A percentile compares a stretch with the other conserved stretches of the same genome.
These are phyloP conservation scores for Drosophila setifemur DNA, from an alignment of 1,140 invertebrate genomes.

Conservation along the genomic window DNA sequence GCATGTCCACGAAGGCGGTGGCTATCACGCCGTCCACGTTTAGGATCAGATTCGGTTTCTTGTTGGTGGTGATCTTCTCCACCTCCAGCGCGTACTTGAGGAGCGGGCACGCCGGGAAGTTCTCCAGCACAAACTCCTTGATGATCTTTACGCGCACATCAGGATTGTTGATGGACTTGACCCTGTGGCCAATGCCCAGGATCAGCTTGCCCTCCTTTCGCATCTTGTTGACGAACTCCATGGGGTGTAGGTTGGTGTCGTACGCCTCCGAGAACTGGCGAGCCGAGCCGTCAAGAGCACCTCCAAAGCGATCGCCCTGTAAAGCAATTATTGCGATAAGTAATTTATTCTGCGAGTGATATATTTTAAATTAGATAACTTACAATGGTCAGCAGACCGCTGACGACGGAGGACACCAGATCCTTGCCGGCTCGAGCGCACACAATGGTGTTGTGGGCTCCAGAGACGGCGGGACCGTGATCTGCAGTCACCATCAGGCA, in stretches of 20 bases:
- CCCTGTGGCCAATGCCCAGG: constrained; percentile 99
- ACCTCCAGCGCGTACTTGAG: constrained; percentile 98
- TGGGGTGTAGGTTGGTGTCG: constrained; percentile 95
- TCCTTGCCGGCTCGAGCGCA: constrained; percentile 99
- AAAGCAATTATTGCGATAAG: neutral
- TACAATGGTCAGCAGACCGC: constrained; percentile 98
- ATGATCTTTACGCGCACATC: constrained; percentile 98
- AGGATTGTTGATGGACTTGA: constrained; percentile 99
- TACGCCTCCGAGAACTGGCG: constrained; percentile 98
- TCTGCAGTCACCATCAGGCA: constrained; percentile 99
- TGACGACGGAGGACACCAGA: constrained; percentile 98
- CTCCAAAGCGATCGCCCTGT: constrained; percentile 98
- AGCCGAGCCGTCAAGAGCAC: constrained; percentile 98
- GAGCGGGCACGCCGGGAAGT: constrained; percentile 96
- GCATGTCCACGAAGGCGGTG: constrained; percentile 97
- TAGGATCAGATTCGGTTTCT: constrained; percentile 99
- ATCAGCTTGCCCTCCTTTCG: constrained; percentile 98
- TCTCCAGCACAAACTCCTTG: constrained; percentile 96
- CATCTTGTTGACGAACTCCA: constrained; percentile 99
- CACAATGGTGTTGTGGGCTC: constrained; percentile 99
- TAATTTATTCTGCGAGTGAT: too few species aligned
- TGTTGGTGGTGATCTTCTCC: constrained; percentile 99
- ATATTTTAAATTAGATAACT: constrained; percentile 82
- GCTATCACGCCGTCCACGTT: constrained; percentile 99
- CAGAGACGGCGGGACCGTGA: constrained; percentile 99